phyloP scores from a whole-genome alignment of 2,113 vertebrate genomes.

The Leptodactylus fuscus region DNA sequence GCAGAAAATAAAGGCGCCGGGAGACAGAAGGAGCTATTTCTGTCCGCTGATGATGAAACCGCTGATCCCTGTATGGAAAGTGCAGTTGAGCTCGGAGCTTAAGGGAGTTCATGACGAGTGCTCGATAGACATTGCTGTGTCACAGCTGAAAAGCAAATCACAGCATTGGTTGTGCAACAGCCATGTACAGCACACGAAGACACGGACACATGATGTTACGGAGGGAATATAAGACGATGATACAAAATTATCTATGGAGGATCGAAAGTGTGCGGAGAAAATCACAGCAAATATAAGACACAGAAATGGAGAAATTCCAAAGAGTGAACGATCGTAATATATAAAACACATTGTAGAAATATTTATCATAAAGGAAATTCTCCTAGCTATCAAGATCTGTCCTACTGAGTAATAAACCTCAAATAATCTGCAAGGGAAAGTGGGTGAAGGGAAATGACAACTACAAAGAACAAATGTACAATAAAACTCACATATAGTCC shows the following conservation, averaged over 20 bases:
- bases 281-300: not conserved
- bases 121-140: constrained; percentile 28
- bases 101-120: not conserved
- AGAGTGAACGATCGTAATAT: no score
- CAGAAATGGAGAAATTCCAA: not conserved
- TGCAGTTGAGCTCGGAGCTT: not conserved
- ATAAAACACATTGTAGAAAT: not conserved
- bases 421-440: no score
- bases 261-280: not conserved
- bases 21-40: constrained; percentile 19
- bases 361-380: not conserved
- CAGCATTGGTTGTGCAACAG: no score
- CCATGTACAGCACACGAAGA: not conserved
- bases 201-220: not conserved
- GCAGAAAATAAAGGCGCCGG: constrained; percentile 26
- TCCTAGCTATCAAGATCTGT: no score
- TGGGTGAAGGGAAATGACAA: no score
- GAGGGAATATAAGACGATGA: not conserved
- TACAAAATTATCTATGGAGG: not conserved
- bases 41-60: constrained; percentile 38
- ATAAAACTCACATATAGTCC: no score
- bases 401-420: no score
- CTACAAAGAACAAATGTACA: not conserved
- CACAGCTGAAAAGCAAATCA: not conserved
- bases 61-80: constrained; percentile 16